phyloP scores from a whole-genome alignment of 2,797 vertebrate species.

The Labeo calbasu region DNA sequence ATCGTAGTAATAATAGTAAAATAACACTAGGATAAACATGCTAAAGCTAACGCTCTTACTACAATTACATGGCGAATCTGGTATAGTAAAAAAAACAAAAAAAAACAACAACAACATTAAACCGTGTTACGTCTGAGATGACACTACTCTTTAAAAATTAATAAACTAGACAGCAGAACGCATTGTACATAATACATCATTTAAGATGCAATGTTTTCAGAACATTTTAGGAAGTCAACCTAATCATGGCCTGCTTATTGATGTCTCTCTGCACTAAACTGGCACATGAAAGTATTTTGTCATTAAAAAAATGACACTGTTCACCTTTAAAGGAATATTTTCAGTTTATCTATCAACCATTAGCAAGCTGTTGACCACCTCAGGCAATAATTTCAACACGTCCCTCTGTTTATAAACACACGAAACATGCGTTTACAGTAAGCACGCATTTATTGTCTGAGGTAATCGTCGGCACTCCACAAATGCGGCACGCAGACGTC shows the following conservation, averaged over 20 bases:
- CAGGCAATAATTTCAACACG: slow-evolving; percentile 25
- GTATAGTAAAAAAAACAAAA: too few relatives aligned
- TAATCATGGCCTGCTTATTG: not conserved
- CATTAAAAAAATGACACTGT: not conserved
- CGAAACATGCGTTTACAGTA: slow-evolving; percentile 28
- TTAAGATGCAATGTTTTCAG: not conserved
- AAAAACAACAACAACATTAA: not conserved
- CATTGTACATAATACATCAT: not conserved
- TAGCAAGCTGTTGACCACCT: not conserved
- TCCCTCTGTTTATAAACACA: slow-evolving; percentile 30
- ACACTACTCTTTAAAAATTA: not conserved
- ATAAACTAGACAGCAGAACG: not conserved
- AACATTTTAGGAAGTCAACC: not conserved
- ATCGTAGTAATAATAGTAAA: not conserved
- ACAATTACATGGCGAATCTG: too few relatives aligned
- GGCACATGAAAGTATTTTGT: not conserved
- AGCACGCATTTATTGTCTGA: slow-evolving; percentile 30
- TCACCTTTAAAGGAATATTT: not conserved
- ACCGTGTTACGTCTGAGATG: not conserved
- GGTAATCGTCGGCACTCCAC: slow-evolving; percentile 3
- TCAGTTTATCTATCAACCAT: not conserved
- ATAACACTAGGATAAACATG: not conserved
- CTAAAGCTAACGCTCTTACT: not conserved
- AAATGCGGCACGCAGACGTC: not conserved
- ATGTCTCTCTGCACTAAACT: not conserved